Evolutionary conservation across 1,140 invertebrate species (phyloP).

Genomic region (Sipha flava): DNA sequence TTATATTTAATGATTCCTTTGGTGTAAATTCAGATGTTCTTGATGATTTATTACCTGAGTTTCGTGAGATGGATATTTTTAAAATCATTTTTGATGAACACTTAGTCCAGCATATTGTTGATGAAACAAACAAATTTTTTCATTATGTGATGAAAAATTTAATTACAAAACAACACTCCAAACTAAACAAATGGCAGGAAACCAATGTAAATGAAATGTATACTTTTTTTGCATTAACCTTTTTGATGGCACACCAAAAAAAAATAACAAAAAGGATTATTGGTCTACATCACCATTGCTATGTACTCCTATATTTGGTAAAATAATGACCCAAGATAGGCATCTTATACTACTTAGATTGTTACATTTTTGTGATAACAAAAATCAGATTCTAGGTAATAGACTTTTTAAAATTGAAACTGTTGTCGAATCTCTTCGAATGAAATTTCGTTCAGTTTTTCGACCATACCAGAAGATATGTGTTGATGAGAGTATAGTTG

Average conservation of each 20-base stretch:
- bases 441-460: neutral
- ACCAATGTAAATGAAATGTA: neutral
- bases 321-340: neutral
- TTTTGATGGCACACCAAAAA: neutral
- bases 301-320: neutral
- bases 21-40: neutral
- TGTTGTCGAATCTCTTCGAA: neutral
- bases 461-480: conserved; percentile 37
- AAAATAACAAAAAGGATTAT: neutral
- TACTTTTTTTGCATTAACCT: neutral
- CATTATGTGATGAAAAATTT: neutral
- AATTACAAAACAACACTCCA: neutral
- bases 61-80: neutral
- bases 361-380: neutral
- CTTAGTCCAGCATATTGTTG: neutral
- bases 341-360: neutral
- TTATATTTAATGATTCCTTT: neutral
- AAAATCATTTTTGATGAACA: neutral
- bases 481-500: conserved; percentile 43
- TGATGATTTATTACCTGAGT: neutral
- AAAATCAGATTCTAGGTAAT: neutral
- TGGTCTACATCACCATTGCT: neutral
- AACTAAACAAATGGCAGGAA: neutral
- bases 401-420: neutral
- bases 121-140: neutral